Evolutionary conservation across 2,113 vertebrate genomes (phyloP).

Genomic region (Petaurus breviceps): DNA sequence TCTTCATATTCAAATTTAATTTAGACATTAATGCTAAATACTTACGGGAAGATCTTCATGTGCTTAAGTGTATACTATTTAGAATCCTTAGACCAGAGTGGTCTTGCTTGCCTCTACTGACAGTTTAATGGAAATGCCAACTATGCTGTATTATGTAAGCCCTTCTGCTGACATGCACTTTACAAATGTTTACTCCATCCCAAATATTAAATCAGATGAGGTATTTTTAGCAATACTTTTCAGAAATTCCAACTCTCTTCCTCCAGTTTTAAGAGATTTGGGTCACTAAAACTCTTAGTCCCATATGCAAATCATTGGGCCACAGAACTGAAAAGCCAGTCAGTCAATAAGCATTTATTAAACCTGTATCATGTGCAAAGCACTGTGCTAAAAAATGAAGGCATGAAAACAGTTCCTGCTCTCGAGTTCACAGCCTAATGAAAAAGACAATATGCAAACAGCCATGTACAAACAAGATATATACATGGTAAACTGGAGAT

Average conservation of each 20-base stretch:
- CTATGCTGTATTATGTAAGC: not conserved
- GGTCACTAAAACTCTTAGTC: constrained; percentile 46
- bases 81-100: constrained; percentile 40
- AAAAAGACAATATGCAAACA: not conserved
- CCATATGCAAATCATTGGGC: constrained; percentile 41
- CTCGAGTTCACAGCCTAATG: not conserved
- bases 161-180: constrained; percentile 32
- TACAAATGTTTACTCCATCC: constrained; percentile 22
- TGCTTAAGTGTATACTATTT: constrained; percentile 38
- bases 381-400: not conserved
- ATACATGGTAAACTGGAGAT: not conserved
- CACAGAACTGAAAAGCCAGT: not conserved
- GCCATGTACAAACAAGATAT: not conserved
- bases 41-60: constrained; percentile 16
- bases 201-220: constrained; percentile 1
- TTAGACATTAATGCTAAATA: constrained; percentile 28
- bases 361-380: not conserved
- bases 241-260: constrained; percentile 19
- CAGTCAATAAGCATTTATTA: not conserved
- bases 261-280: constrained; percentile 38
- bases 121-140: constrained; percentile 29
- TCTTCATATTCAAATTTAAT: constrained; percentile 26
- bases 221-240: constrained; percentile 51
- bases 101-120: constrained; percentile 35
- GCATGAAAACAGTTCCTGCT: not conserved